Percentiles rank a stretch among this genome's conserved stretches.
These are phyloP conservation scores for Daboia siamensis DNA, from an alignment of 2,113 vertebrate genomes.

Conservation along the genomic window DNA sequence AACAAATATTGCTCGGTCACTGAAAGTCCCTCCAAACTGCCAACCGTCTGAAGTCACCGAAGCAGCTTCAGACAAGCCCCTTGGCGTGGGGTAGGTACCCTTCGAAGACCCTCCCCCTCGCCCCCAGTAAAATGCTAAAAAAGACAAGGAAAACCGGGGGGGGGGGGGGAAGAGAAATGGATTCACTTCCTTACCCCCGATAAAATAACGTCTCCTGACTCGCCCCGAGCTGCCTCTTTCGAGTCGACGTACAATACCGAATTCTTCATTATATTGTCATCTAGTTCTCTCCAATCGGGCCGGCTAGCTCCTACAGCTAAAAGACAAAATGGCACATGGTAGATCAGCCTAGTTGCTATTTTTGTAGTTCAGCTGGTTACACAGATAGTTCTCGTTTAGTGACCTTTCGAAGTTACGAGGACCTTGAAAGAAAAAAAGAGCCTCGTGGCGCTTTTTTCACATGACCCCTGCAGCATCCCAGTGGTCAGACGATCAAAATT, in stretches of 20 bases:
- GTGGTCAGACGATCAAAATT: too few relatives aligned
- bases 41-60: neutral
- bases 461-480: too few relatives aligned
- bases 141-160: rapidly evolving
- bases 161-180: neutral
- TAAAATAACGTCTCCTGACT: slow-evolving; percentile 90
- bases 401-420: too few relatives aligned
- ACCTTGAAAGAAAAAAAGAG: too few relatives aligned
- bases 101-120: neutral
- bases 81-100: neutral
- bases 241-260: slow-evolving; percentile 87
- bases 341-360: too few relatives aligned
- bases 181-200: slow-evolving; percentile 77
- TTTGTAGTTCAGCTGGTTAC: too few relatives aligned
- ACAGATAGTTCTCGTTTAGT: too few relatives aligned
- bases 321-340: neutral
- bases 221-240: slow-evolving; percentile 78
- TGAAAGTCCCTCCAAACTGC: neutral
- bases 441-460: too few relatives aligned
- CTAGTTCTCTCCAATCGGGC: slow-evolving; percentile 90
- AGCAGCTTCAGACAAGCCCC: neutral
- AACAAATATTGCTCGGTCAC: slow-evolving; percentile 8
- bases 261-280: slow-evolving; percentile 83
- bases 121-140: neutral
- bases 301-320: slow-evolving; percentile 90